Percentiles rank a stretch among this genome's conserved stretches.
Evolutionary conservation across 2,113 vertebrate species (phyloP).

Genomic region (Prunella fulvescens): DNA sequence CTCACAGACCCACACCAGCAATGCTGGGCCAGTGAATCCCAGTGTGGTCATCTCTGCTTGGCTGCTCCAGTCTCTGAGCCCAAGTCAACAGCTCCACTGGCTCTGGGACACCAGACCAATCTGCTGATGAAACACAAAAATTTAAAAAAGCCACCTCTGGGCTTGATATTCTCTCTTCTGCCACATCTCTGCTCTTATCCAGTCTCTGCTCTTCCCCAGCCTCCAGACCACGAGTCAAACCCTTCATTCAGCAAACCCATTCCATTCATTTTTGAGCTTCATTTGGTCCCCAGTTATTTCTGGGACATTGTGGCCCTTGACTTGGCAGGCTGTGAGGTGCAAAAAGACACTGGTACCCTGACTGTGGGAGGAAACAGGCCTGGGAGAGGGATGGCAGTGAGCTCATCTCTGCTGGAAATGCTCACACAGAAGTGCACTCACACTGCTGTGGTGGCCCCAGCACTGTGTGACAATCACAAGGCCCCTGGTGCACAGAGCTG

Average conservation of each 20-base stretch:
- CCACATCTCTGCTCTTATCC: not conserved
- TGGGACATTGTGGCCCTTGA: not conserved
- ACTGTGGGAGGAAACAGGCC: not conserved
- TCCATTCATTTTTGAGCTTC: accelerated
- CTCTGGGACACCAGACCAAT: not conserved
- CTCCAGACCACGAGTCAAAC: not conserved
- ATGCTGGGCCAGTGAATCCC: not conserved
- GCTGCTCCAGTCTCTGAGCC: not conserved
- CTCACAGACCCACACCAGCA: not conserved
- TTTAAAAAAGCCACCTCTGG: not conserved
- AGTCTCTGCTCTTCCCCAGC: not conserved
- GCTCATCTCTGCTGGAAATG: not conserved
- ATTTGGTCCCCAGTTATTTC: not conserved
- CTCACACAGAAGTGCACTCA: not conserved
- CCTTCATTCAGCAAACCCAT: not conserved
- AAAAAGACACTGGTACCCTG: not conserved
- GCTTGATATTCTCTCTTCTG: not conserved
- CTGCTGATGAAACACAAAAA: not conserved
- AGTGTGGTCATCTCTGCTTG: not conserved
- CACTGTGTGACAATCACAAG: not conserved
- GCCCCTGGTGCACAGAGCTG: not conserved
- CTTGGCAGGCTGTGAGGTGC: not conserved
- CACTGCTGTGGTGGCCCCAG: not conserved
- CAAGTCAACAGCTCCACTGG: not conserved
- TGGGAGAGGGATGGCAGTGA: not conserved